phyloP scores from a whole-genome alignment of 1,140 invertebrate species.

The Diploscapter pachys region DNA sequence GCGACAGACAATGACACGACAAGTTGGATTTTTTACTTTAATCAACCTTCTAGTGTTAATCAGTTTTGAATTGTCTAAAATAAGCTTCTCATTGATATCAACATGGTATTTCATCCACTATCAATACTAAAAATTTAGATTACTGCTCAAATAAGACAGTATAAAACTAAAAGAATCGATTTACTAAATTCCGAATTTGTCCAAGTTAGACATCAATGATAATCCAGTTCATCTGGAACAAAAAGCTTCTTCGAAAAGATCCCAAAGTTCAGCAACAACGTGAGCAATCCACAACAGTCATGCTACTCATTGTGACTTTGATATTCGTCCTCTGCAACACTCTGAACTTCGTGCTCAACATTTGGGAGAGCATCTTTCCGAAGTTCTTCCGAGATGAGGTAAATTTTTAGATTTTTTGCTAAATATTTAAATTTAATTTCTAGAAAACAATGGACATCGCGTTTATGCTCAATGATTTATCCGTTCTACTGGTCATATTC shows the following conservation, averaged over 20 bases:
- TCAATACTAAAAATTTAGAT: not conserved
- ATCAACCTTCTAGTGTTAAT: not conserved
- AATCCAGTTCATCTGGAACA: not conserved
- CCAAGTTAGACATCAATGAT: not conserved
- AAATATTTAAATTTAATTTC: slow-evolving; percentile 6
- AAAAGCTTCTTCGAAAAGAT: slow-evolving; percentile 1
- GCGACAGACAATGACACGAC: slow-evolving; percentile 43
- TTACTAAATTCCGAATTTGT: not conserved
- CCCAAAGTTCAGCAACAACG: slow-evolving; percentile 48
- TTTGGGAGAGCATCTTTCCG: slow-evolving; percentile 49
- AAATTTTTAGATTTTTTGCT: not conserved
- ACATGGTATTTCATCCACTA: not conserved
- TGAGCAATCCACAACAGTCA: slow-evolving; percentile 51
- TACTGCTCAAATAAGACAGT: not conserved
- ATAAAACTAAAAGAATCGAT: not conserved
- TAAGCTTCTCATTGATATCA: not conserved
- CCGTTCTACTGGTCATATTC: slow-evolving; percentile 50
- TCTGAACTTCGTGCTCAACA: slow-evolving; percentile 50
- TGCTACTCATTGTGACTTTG: slow-evolving; percentile 53
- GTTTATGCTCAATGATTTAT: slow-evolving; percentile 50
- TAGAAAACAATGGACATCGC: slow-evolving; percentile 42
- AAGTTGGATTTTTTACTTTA: slow-evolving; percentile 26
- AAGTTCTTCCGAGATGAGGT: slow-evolving; percentile 46
- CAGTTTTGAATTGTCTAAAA: not conserved
- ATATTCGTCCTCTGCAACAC: slow-evolving; percentile 52